Evolutionary conservation across 2,113 vertebrate species (phyloP).

Genomic region (Anoplopoma fimbria): DNA sequence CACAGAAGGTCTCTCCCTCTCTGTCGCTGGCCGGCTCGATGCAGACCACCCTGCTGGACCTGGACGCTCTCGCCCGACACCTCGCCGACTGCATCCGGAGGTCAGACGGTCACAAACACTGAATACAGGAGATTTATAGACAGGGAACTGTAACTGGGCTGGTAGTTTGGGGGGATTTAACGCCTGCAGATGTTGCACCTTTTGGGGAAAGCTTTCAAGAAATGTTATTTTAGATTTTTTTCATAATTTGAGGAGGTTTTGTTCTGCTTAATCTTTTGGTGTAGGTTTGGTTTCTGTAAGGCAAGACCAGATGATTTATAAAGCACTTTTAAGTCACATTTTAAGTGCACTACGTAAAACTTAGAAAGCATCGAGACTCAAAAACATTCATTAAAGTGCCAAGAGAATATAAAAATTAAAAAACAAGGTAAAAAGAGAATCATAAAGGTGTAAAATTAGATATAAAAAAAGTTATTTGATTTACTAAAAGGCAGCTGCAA

Average conservation of each 20-base stretch:
- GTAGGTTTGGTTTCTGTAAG: no score
- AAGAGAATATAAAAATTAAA: not conserved
- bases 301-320: not conserved
- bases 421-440: not conserved
- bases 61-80: slow-evolving; percentile 96
- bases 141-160: not conserved
- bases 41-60: slow-evolving; percentile 96
- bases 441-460: not conserved
- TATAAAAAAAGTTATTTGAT: not conserved
- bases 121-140: not conserved
- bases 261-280: no score
- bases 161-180: not conserved
- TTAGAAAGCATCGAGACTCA: not conserved
- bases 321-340: not conserved
- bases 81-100: slow-evolving; percentile 98
- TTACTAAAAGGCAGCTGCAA: not conserved
- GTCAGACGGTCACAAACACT: slow-evolving; percentile 75
- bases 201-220: not conserved
- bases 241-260: no score
- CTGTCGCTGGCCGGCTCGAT: slow-evolving; percentile 69
- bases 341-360: not conserved
- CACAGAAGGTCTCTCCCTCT: slow-evolving; percentile 80
- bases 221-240: no score
- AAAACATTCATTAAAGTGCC: not conserved
- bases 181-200: not conserved